phyloP scores from a whole-genome alignment of 2,113 vertebrate genomes.

The Chaetops frenatus region DNA sequence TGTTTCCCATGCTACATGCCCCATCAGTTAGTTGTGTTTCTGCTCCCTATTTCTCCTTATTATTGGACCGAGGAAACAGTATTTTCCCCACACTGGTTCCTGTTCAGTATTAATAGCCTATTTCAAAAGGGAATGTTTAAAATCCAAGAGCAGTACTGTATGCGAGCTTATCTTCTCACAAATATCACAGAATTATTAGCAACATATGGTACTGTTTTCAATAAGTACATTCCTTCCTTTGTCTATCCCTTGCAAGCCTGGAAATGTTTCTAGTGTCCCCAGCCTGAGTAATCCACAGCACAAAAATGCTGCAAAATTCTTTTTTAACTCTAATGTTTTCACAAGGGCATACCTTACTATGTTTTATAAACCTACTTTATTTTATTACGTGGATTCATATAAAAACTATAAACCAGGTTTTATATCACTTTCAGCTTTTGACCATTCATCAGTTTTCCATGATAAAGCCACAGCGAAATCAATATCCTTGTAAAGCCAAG shows the following conservation, averaged over 20 bases:
- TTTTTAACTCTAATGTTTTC: neutral
- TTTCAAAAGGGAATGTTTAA: neutral
- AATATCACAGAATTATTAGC: neutral
- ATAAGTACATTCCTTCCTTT: neutral
- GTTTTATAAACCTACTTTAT: conserved; percentile 47
- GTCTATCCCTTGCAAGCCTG: neutral
- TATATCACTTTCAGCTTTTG: conserved; percentile 33
- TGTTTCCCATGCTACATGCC: neutral
- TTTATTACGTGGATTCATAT: conserved; percentile 48
- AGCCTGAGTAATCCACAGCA: neutral
- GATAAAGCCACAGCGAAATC: conserved; percentile 43
- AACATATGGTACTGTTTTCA: neutral
- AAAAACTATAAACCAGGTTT: conserved; percentile 35
- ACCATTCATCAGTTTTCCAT: conserved; percentile 57
- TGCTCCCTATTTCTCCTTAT: neutral
- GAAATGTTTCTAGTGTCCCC: neutral
- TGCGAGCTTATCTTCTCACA: neutral
- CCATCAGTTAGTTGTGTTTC: neutral
- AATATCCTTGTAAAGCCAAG: conserved; percentile 53
- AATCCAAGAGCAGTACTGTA: neutral
- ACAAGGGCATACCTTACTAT: conserved; percentile 22
- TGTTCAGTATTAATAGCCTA: neutral
- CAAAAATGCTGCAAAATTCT: neutral
- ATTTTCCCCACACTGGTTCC: neutral
- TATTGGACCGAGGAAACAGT: neutral